phyloP scores from a whole-genome alignment of 2,113 vertebrate species.

The Hemiscyllium ocellatum region DNA sequence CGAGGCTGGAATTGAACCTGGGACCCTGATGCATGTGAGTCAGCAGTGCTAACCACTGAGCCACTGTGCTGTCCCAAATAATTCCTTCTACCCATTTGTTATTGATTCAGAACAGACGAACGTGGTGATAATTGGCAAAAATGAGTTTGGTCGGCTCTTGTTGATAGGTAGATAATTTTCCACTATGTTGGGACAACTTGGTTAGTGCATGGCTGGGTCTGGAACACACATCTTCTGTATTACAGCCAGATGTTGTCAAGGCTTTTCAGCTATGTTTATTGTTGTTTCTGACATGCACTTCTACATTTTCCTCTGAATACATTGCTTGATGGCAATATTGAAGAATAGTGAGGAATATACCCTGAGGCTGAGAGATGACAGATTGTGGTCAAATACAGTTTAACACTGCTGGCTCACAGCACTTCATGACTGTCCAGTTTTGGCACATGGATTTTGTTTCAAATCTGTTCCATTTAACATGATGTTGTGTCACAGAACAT shows the following conservation, averaged over 20 bases:
- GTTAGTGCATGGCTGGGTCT: background rate
- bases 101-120: background rate
- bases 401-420: too few species aligned
- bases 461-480: background rate
- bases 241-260: background rate
- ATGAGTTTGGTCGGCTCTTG: background rate
- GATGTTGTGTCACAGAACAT: background rate
- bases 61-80: too few species aligned
- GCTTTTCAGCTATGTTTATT: background rate
- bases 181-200: background rate
- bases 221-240: background rate
- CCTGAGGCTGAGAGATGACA: too few species aligned
- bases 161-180: background rate
- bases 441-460: too few species aligned
- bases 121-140: too few species aligned
- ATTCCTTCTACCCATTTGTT: background rate
- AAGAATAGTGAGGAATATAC: background rate
- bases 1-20: too few species aligned
- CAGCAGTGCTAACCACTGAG: too few species aligned
- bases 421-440: too few species aligned
- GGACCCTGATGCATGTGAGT: too few species aligned
- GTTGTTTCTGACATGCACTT: background rate
- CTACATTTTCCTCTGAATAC: background rate
- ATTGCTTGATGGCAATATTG: background rate
- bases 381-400: too few species aligned